phyloP scores from a whole-genome alignment of 2,888 invertebrate genomes.

The Phalera bucephala region DNA sequence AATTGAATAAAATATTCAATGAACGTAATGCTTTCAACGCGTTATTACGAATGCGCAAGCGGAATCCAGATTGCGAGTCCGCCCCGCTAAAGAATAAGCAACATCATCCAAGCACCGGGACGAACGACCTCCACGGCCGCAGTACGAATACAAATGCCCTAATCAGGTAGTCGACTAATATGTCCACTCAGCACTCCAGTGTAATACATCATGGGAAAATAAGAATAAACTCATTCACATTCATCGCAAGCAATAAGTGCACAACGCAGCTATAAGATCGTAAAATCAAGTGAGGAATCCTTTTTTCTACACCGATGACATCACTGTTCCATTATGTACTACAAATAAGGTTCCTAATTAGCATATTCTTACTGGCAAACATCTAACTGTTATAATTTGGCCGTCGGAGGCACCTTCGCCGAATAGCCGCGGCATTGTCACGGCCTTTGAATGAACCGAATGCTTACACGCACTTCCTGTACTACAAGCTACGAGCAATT shows the following conservation, averaged over 20 bases:
- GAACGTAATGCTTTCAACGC: constrained; percentile 58
- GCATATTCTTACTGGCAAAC: constrained; percentile 32
- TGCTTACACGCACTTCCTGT: constrained; percentile 76
- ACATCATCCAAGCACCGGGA: constrained; percentile 72
- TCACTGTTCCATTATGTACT: constrained; percentile 27
- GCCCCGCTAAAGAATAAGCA: constrained; percentile 65
- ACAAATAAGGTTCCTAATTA: constrained; percentile 30
- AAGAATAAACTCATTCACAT: constrained; percentile 42
- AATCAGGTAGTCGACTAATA: constrained; percentile 49
- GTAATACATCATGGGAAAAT: constrained; percentile 50
- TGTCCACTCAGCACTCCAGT: constrained; percentile 44
- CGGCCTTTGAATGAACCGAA: constrained; percentile 60
- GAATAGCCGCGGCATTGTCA: constrained; percentile 38
- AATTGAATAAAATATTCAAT: constrained; percentile 45
- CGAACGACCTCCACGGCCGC: constrained; percentile 75
- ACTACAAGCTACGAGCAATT: constrained; percentile 35
- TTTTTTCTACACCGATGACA: constrained; percentile 29
- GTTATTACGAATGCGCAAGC: constrained; percentile 66
- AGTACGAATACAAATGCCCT: constrained; percentile 72
- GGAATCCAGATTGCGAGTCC: constrained; percentile 58
- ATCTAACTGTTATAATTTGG: constrained; percentile 40
- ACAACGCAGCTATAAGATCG: constrained; percentile 17
- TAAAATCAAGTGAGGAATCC: constrained; percentile 22
- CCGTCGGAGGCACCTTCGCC: constrained; percentile 43
- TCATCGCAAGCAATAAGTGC: constrained; percentile 40